phyloP scores from a whole-genome alignment of 2,113 vertebrate species.

The Prunella himalayana region DNA sequence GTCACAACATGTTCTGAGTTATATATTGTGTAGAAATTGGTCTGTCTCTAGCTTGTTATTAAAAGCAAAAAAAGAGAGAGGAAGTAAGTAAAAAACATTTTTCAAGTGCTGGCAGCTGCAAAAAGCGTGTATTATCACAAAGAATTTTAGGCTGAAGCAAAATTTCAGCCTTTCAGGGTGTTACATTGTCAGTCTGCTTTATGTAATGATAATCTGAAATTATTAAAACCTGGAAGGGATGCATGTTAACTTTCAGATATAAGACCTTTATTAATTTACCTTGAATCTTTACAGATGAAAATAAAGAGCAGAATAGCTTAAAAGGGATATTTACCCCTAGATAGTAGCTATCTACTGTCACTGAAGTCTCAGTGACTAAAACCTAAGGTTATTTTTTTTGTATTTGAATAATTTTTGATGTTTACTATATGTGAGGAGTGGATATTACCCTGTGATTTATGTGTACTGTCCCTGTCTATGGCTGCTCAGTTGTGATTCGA shows the following conservation, averaged over 20 bases:
- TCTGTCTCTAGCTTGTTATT: constrained; percentile 24
- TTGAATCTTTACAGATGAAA: neutral
- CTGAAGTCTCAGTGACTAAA: neutral
- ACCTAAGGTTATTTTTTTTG: neutral
- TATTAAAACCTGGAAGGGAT: neutral
- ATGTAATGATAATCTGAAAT: neutral
- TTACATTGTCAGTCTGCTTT: neutral
- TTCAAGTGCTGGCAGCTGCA: constrained; percentile 41
- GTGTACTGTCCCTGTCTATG: neutral
- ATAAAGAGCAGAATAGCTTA: neutral
- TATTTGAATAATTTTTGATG: neutral
- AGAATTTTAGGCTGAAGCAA: neutral
- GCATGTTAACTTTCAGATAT: neutral
- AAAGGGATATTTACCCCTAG: neutral
- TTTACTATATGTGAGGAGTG: neutral
- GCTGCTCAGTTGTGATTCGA: neutral
- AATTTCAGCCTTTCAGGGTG: neutral
- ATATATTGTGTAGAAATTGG: constrained; percentile 2
- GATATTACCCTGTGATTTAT: neutral
- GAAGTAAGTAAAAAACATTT: constrained; percentile 6
- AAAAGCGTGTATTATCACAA: neutral
- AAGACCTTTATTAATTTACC: neutral
- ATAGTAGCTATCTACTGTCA: neutral
- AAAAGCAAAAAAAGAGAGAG: neutral
- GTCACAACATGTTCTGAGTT: neutral